These are phyloP conservation scores for Cyclophora punctaria DNA, from an alignment of 2,888 invertebrate genomes.

Conservation along the genomic window DNA sequence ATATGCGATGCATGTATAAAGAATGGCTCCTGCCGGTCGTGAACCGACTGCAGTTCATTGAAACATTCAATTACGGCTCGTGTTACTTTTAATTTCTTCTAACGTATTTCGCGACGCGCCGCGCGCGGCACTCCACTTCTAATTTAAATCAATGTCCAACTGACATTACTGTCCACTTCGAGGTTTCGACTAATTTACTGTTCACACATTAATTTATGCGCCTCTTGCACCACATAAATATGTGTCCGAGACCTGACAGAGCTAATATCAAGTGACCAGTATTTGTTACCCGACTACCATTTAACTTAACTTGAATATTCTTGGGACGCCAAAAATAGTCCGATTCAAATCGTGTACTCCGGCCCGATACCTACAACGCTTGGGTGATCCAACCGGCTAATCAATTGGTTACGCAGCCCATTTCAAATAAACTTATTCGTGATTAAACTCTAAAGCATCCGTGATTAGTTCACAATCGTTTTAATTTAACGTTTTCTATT, in stretches of 20 bases:
- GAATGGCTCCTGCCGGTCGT: slow-evolving; percentile 33
- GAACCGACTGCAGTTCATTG: slow-evolving; percentile 46
- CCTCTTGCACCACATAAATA: too few species aligned
- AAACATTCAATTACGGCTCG: slow-evolving; percentile 42
- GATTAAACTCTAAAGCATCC: slow-evolving; percentile 19
- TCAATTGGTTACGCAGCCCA: slow-evolving; percentile 47
- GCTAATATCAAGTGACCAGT: too few species aligned
- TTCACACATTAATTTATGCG: neutral
- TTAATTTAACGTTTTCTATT: slow-evolving; percentile 17
- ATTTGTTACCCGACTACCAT: neutral
- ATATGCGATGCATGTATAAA: slow-evolving; percentile 36
- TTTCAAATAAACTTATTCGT: slow-evolving; percentile 34
- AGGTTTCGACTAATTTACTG: slow-evolving; percentile 29
- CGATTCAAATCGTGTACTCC: slow-evolving; percentile 23
- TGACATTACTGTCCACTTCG: slow-evolving; percentile 23
- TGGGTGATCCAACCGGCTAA: slow-evolving; percentile 37
- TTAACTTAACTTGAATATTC: slow-evolving; percentile 13
- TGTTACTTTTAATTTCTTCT: slow-evolving; percentile 23
- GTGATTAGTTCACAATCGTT: slow-evolving; percentile 37
- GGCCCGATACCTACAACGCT: slow-evolving; percentile 25
- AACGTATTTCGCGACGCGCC: slow-evolving; percentile 7
- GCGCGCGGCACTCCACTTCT: slow-evolving; percentile 15
- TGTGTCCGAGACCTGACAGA: too few species aligned
- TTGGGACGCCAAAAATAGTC: slow-evolving; percentile 15
- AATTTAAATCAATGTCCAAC: slow-evolving; percentile 17